phyloP scores from a whole-genome alignment of 2,888 invertebrate genomes.

The Pseudanteris insignis region DNA sequence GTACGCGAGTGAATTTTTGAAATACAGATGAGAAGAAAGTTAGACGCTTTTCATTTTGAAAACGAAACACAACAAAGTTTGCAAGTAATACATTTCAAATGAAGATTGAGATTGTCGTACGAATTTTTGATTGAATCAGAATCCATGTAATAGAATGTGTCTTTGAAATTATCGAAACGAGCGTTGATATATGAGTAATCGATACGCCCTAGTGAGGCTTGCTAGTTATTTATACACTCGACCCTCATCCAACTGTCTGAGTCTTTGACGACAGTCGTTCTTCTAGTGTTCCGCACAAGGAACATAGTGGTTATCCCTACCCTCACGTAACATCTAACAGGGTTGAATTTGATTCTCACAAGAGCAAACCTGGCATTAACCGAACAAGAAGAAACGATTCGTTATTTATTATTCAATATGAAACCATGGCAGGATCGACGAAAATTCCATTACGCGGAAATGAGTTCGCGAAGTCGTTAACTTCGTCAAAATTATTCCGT shows the following conservation, averaged over 20 bases:
- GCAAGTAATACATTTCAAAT: no score
- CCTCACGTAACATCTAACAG: constrained; percentile 3
- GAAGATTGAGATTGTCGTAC: no score
- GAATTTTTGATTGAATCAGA: no score
- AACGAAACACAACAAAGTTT: no score
- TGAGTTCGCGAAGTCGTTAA: no score
- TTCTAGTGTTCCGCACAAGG: constrained; percentile 4
- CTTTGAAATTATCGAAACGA: constrained; percentile 1
- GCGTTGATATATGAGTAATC: constrained; percentile 14
- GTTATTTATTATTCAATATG: neutral
- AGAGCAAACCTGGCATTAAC: constrained; percentile 5
- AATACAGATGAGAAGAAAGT: no score
- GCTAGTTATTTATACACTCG: constrained; percentile 17
- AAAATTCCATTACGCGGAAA: neutral
- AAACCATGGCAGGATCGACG: no score
- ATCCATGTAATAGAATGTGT: no score
- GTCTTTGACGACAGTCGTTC: constrained; percentile 12
- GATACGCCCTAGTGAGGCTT: constrained; percentile 1
- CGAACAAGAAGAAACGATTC: constrained; percentile 9
- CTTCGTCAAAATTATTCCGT: no score
- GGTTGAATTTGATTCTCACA: constrained; percentile 4
- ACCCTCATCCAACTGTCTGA: constrained; percentile 13
- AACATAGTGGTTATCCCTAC: constrained; percentile 9
- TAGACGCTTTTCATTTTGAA: neutral
- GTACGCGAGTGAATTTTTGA: no score